Evolutionary conservation across 1,140 invertebrate species (phyloP).

Genomic region (Nephila pilipes): DNA sequence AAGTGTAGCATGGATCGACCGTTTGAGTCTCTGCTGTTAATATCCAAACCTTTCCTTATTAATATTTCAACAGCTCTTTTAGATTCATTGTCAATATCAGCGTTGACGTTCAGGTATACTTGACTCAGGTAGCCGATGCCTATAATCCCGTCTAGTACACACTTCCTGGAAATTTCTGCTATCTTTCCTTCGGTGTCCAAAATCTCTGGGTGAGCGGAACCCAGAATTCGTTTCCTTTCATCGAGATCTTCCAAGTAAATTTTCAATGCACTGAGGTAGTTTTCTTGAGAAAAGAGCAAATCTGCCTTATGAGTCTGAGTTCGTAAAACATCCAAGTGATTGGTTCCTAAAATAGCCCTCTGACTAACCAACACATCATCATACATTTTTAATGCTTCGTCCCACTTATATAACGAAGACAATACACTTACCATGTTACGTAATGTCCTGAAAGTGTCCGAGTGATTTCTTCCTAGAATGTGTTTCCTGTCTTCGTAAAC

Average conservation of each 20-base stretch:
- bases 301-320: conserved; percentile 70
- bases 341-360: conserved; percentile 77
- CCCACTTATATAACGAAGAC: conserved; percentile 1
- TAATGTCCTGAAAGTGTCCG: conserved; percentile 78
- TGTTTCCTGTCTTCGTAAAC: conserved; percentile 77
- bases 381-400: conserved; percentile 64
- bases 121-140: background rate
- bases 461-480: conserved; percentile 78
- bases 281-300: conserved; percentile 49
- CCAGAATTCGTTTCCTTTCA: conserved; percentile 77
- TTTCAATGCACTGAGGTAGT: conserved; percentile 28
- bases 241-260: conserved; percentile 78
- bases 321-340: conserved; percentile 79
- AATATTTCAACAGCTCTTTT: background rate
- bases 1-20: background rate
- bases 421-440: conserved; percentile 62
- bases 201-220: conserved; percentile 78
- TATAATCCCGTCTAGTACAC: background rate
- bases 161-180: background rate
- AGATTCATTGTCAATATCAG: background rate
- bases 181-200: conserved; percentile 66
- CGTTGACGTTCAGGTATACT: background rate
- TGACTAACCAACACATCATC: conserved; percentile 77
- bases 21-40: background rate
- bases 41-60: background rate